Percentiles rank a stretch among this genome's conserved stretches.
Conservation (phyloP, 2,797 vertebrate genomes). For the Enteromius argenteus region DNA sequence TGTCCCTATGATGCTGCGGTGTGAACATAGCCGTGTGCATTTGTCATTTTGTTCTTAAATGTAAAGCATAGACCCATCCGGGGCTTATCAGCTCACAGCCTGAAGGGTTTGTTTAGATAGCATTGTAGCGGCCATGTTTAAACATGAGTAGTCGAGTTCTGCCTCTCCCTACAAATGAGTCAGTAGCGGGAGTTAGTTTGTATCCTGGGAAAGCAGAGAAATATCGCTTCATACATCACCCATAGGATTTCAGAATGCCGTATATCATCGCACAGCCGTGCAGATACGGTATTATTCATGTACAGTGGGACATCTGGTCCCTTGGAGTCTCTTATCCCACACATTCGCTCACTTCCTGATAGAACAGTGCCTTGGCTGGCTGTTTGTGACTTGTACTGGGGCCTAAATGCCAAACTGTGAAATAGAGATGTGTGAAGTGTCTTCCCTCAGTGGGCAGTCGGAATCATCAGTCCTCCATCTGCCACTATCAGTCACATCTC, state of each 20-base stretch:
- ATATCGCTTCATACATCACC: conserved; percentile 51
- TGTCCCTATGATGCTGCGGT: background rate
- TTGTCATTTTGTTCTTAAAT: conserved; percentile 59
- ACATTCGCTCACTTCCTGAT: conserved; percentile 25
- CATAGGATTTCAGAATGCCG: conserved; percentile 27
- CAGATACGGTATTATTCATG: background rate
- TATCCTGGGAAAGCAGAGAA: conserved; percentile 36
- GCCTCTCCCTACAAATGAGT: conserved; percentile 59
- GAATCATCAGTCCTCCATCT: conserved; percentile 49
- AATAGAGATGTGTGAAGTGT: conserved; percentile 50
- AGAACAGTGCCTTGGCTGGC: background rate
- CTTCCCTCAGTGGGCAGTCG: conserved; percentile 42
- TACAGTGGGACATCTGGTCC: conserved; percentile 25
- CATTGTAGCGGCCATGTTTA: conserved; percentile 59
- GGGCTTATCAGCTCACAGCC: conserved; percentile 57
- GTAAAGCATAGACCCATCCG: conserved; percentile 45
- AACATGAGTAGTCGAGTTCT: conserved; percentile 57
- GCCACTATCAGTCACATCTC: conserved; percentile 48
- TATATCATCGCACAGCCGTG: background rate
- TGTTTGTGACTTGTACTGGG: conserved; percentile 21
- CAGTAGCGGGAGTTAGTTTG: conserved; percentile 15
- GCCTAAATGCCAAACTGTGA: conserved; percentile 43
- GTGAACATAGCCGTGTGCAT: conserved; percentile 7
- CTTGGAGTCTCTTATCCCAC: conserved; percentile 12
- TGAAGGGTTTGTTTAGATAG: conserved; percentile 65